Evolutionary conservation across 2,797 vertebrate species (phyloP).

Genomic region (Gouania willdenowi): DNA sequence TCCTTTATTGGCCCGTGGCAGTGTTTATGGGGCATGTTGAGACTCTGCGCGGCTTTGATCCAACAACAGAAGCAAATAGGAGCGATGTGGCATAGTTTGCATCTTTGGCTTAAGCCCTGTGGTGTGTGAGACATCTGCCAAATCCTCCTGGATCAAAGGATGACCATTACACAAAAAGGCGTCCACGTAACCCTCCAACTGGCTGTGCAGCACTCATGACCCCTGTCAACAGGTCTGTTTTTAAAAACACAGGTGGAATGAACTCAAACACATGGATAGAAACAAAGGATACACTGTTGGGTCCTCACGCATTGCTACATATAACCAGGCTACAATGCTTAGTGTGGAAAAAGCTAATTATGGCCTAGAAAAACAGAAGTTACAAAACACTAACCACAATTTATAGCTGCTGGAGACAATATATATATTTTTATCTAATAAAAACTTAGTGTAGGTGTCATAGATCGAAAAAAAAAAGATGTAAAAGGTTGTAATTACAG

Average conservation of each 20-base stretch:
- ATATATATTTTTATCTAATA: no score
- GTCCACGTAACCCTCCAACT: constrained; percentile 34
- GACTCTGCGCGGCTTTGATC: constrained; percentile 48
- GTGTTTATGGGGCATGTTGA: constrained; percentile 47
- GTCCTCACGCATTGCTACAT: no score
- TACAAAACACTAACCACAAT: no score
- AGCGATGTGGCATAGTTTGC: constrained; percentile 41
- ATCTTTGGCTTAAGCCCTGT: constrained; percentile 51
- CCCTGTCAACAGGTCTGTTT: constrained; percentile 50
- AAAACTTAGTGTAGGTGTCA: no score
- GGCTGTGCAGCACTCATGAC: constrained; percentile 43
- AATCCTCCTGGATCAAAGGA: constrained; percentile 69
- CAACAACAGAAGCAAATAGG: constrained; percentile 46
- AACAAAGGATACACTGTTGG: no score
- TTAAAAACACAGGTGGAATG: constrained; percentile 49
- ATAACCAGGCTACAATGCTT: no score
- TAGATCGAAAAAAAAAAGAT: no score
- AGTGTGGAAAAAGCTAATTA: no score
- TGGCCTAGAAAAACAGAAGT: no score
- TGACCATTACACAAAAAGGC: constrained; percentile 62
- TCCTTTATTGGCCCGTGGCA: constrained; percentile 51
- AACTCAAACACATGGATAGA: no score
- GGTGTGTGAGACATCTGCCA: constrained; percentile 65
- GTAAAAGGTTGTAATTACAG: no score
- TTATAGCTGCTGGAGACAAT: no score